Percentiles rank a stretch among this genome's conserved stretches.
These are phyloP conservation scores for Euwallacea fornicatus DNA, from an alignment of 1,140 invertebrate species.

Conservation along the genomic window DNA sequence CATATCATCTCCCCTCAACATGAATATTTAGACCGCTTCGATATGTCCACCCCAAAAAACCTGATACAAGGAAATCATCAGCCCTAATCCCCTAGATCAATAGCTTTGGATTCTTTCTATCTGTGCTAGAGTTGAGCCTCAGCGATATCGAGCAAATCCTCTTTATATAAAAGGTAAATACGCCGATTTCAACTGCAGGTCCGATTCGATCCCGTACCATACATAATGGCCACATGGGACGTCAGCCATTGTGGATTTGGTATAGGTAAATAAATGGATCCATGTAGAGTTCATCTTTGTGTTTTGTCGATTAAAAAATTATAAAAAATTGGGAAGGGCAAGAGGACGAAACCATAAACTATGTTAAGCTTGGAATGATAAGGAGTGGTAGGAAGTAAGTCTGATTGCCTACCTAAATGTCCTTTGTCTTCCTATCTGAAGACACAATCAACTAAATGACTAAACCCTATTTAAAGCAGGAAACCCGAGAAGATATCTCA, in stretches of 20 bases:
- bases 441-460: slow-evolving; percentile 27
- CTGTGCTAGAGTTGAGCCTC: slow-evolving; percentile 13
- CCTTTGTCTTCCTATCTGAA: slow-evolving; percentile 12
- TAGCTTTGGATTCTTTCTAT: slow-evolving; percentile 15
- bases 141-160: slow-evolving; percentile 15
- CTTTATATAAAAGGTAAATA: slow-evolving; percentile 24
- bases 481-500: slow-evolving; percentile 29
- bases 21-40: too few species aligned
- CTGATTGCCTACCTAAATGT: slow-evolving; percentile 14
- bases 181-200: slow-evolving; percentile 12
- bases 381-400: slow-evolving; percentile 7
- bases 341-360: background rate
- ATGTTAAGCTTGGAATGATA: slow-evolving; percentile 1
- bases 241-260: background rate
- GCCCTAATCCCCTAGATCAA: slow-evolving; percentile 9
- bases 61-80: background rate
- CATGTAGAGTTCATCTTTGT: background rate
- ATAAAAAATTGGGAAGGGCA: background rate
- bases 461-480: slow-evolving; percentile 30
- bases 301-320: background rate
- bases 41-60: too few species aligned
- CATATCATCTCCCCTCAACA: too few species aligned
- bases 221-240: slow-evolving; percentile 6
- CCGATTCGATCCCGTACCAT: slow-evolving; percentile 6
- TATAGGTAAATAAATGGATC: background rate